These are phyloP conservation scores for Scolopax mira DNA, from an alignment of 2,113 vertebrate species.

Conservation along the genomic window DNA sequence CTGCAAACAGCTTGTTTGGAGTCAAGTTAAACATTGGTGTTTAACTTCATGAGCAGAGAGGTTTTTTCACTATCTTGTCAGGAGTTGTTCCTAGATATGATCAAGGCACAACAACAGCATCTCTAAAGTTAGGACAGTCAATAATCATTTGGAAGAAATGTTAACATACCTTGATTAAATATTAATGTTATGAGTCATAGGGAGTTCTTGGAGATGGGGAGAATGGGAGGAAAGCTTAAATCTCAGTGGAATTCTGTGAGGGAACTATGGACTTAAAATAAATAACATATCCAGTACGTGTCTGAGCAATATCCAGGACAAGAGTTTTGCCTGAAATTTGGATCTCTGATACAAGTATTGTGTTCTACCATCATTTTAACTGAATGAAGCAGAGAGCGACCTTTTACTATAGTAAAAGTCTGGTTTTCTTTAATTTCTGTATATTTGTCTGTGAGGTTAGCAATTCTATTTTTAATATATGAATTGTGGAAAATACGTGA, in stretches of 20 bases:
- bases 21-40: background rate
- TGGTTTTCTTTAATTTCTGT: background rate
- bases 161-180: slow-evolving; percentile 41
- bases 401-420: background rate
- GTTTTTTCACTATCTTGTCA: background rate
- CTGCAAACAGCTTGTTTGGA: background rate
- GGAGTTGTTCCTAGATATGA: slow-evolving; percentile 2
- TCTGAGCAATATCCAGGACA: background rate
- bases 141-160: slow-evolving; percentile 30
- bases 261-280: background rate
- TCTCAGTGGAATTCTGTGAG: background rate
- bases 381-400: background rate
- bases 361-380: background rate
- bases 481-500: background rate
- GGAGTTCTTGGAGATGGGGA: background rate
- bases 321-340: background rate
- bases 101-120: background rate
- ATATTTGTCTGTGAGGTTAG: slow-evolving; percentile 6
- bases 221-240: background rate
- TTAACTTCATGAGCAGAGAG: background rate
- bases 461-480: slow-evolving; percentile 1
- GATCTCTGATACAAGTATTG: background rate
- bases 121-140: slow-evolving; percentile 31
- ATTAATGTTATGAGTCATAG: slow-evolving; percentile 40
- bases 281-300: background rate